Evolutionary conservation across 1,140 invertebrate species (phyloP), one percentile per base, ranked within the genome.

Genomic region (Nebria ingens): DNA sequence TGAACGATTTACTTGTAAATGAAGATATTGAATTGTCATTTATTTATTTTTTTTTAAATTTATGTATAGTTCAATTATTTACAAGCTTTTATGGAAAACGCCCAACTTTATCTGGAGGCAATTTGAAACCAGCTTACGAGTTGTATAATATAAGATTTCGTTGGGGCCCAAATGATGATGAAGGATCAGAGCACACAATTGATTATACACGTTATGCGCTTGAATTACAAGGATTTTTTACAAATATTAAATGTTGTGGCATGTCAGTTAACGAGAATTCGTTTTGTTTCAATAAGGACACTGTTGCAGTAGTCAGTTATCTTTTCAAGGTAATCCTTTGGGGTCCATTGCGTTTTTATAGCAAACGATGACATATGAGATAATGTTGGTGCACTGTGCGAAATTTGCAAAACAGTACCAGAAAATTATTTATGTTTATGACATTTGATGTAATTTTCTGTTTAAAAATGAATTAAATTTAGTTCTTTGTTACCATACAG

Each of bases 131-230:
- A 68, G 17, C 60, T n/a, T 80, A 79, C 51, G 68, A 72, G 13
- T 75, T 80, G 23, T 63, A 73, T 9, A 73, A 76, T 23, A 57
- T 76, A 11, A 62, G 72, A 15, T 80, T 81, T 51, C 74, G 74
- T 17, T 81, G 79, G 79, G 77, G 79, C 19, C 71, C 70, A 21
- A 70, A 67, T 21, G 71, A 80, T 50, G 68, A 73, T 21, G 75
- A 77, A 56, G 79, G 79, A 13, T 79, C 79, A 9, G 79, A 81
- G 59, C 79, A 81, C 52, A 77, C 74, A 15, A 57, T 81, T 0
- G 71, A 80, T 54, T 69, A 73, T 52, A 61, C 68, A 13, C 71
- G 73, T 57, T 81, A 67, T 61, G 70, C 79, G 0, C 67, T 80
- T 62, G 79, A 81, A 59, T 59, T 80, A 54, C 79, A 81, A 66